These are phyloP conservation scores for Lasioglossum pauxillum DNA, from an alignment of 2,888 invertebrate species.

Conservation along the genomic window DNA sequence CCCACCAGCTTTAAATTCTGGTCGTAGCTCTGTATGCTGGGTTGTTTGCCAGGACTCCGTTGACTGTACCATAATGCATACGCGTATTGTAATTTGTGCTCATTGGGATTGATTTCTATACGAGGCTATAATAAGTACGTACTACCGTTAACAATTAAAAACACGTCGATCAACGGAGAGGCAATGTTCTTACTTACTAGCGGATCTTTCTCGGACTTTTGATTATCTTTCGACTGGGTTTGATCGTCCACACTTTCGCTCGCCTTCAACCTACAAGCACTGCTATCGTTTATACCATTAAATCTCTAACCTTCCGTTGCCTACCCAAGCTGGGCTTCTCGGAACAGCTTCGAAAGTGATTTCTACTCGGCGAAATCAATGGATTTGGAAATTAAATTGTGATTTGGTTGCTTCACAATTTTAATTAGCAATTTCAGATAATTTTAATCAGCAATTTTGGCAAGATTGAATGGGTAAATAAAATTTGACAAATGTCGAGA, in stretches of 20 bases:
- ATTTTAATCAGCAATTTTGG: too few species aligned
- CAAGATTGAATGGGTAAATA: slow-evolving; percentile 18
- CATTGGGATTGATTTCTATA: slow-evolving; percentile 91
- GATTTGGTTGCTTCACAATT: too few species aligned
- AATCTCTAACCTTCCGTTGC: not conserved
- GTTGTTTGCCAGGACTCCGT: slow-evolving; percentile 87
- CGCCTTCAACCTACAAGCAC: slow-evolving; percentile 85
- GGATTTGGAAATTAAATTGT: too few species aligned
- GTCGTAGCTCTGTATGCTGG: slow-evolving; percentile 87
- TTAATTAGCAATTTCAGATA: too few species aligned
- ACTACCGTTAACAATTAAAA: not conserved
- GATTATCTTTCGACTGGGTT: slow-evolving; percentile 84
- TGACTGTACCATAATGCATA: slow-evolving; percentile 96
- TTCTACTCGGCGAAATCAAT: not conserved
- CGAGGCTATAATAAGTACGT: slow-evolving; percentile 85
- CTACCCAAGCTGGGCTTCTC: not conserved
- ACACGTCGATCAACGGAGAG: not conserved
- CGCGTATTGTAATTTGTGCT: slow-evolving; percentile 96
- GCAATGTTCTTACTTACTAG: slow-evolving; percentile 74
- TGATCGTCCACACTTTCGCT: slow-evolving; percentile 89
- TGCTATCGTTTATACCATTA: slow-evolving; percentile 43
- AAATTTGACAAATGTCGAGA: slow-evolving; percentile 51
- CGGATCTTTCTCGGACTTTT: slow-evolving; percentile 81
- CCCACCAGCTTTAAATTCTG: slow-evolving; percentile 95
- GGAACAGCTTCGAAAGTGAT: not conserved